Conservation (phyloP, 2,113 vertebrate species). For the Corythoichthys haematopterus region DNA sequence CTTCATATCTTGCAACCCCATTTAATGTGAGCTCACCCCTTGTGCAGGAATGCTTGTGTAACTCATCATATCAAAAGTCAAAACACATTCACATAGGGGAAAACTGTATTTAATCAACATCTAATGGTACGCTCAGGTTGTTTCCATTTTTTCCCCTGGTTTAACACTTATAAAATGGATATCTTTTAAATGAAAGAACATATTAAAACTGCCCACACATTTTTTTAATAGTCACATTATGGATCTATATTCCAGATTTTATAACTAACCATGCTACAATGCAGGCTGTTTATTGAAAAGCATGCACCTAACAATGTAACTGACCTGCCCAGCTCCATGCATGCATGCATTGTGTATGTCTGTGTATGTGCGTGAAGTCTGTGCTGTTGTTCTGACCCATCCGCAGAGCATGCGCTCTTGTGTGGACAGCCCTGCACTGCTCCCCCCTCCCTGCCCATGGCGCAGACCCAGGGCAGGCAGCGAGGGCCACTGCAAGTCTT, state of each 20-base stretch:
- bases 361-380: constrained; percentile 58
- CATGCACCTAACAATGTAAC: constrained; percentile 59
- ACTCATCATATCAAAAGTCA: not conserved
- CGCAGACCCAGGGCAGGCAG: constrained; percentile 78
- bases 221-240: not conserved
- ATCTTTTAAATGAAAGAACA: constrained; percentile 9
- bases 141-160: not conserved
- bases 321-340: constrained; percentile 55
- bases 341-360: constrained; percentile 38
- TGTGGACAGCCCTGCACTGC: constrained; percentile 72
- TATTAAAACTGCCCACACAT: constrained; percentile 2
- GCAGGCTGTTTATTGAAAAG: constrained; percentile 43
- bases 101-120: not conserved
- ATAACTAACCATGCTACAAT: constrained; percentile 42
- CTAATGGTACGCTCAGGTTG: not conserved
- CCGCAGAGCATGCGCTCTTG: constrained; percentile 90
- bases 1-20: not conserved
- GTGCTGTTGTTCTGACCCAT: constrained; percentile 77
- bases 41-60: constrained; percentile 2
- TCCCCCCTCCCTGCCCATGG: constrained; percentile 76
- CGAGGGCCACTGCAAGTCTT: constrained; percentile 72
- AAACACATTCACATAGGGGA: constrained; percentile 4
- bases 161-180: not conserved
- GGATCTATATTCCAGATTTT: constrained; percentile 23
- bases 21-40: not conserved